These are phyloP conservation scores for Triplophysa bombifrons DNA, from an alignment of 2,797 vertebrate species.

Conservation along the genomic window DNA sequence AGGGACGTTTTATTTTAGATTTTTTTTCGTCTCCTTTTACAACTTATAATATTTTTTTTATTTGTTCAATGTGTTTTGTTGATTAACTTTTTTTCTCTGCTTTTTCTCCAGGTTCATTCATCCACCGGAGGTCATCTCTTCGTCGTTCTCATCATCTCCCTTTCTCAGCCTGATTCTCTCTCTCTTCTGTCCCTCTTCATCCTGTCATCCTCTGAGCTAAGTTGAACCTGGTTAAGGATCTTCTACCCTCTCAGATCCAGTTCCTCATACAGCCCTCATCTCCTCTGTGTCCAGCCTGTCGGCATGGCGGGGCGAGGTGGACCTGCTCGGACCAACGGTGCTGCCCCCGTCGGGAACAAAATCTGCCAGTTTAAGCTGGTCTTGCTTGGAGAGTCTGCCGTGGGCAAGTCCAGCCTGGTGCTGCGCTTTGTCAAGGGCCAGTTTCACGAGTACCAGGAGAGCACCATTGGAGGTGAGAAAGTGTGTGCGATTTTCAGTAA, in stretches of 20 bases:
- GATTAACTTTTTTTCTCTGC: not conserved
- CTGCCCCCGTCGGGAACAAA: conserved; percentile 88
- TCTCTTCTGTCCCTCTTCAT: conserved; percentile 51
- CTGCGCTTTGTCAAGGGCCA: conserved; percentile 99
- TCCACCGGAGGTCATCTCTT: conserved; percentile 6
- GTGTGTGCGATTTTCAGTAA: too few species aligned
- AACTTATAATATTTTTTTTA: not conserved
- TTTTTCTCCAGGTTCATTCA: conserved; percentile 21
- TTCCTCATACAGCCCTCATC: conserved; percentile 34
- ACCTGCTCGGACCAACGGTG: conserved; percentile 91
- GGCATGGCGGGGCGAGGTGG: conserved; percentile 95
- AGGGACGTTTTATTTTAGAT: not conserved
- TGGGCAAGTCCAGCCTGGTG: conserved; percentile 97
- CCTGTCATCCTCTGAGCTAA: conserved; percentile 53
- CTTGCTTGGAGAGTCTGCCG: conserved; percentile 93
- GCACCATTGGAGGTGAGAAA: conserved; percentile 95
- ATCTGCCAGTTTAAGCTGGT: conserved; percentile 99
- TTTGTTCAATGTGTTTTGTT: not conserved
- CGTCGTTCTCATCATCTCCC: conserved; percentile 48
- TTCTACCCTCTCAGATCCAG: conserved; percentile 12
- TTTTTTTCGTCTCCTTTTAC: not conserved
- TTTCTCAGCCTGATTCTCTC: conserved; percentile 49
- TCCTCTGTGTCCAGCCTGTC: conserved; percentile 52
- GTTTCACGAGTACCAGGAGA: conserved; percentile 99
- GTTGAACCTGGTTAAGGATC: conserved; percentile 21